These are phyloP conservation scores for Nemoura dubitans DNA, from an alignment of 2,888 invertebrate species.

Conservation along the genomic window DNA sequence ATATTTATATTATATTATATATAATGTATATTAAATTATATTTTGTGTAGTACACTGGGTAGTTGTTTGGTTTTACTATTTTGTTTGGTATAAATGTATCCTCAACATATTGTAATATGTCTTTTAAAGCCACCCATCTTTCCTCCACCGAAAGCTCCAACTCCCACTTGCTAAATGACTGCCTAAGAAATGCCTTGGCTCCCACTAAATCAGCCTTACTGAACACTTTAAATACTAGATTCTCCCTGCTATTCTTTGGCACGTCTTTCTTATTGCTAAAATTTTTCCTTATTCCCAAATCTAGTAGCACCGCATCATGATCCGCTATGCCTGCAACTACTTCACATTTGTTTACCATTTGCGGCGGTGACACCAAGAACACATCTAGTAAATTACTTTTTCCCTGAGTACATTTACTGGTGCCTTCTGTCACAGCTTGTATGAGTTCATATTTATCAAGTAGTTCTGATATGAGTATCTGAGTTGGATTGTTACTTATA, in stretches of 20 bases:
- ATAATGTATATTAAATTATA: no score
- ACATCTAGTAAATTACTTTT: no score
- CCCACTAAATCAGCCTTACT: slow-evolving; percentile 18
- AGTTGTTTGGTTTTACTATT: slow-evolving; percentile 9
- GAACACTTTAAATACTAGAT: slow-evolving; percentile 1
- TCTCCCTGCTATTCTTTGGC: neutral
- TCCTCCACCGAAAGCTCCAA: slow-evolving; percentile 13
- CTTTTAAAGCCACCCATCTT: neutral
- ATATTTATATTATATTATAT: neutral
- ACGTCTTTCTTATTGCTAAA: neutral
- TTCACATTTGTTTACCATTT: no score
- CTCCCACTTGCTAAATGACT: slow-evolving; percentile 24
- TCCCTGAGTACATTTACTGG: no score
- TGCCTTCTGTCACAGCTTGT: no score
- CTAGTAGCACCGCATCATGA: slow-evolving; percentile 3
- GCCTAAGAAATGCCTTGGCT: neutral
- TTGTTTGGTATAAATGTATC: slow-evolving; percentile 23
- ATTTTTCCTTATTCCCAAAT: neutral
- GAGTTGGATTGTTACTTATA: slow-evolving; percentile 4
- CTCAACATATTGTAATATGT: slow-evolving; percentile 14
- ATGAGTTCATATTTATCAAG: neutral
- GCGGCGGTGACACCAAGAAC: no score
- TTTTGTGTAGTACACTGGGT: slow-evolving; percentile 22
- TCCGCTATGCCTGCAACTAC: no score
- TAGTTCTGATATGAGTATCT: neutral